phyloP scores from a whole-genome alignment of 2,888 invertebrate species.

The Copidosoma aretas region DNA sequence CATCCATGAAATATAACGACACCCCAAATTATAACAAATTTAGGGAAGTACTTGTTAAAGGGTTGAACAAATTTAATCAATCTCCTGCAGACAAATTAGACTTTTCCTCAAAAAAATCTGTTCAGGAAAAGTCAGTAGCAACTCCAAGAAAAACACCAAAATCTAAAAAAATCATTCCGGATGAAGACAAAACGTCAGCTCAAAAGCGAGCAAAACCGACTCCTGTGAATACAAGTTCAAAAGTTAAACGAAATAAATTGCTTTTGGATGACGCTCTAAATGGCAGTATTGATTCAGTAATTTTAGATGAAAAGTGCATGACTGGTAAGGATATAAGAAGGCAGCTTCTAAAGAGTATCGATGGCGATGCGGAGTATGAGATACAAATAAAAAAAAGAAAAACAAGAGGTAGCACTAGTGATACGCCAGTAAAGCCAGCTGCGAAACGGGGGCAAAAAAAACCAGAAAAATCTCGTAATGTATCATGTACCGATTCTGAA shows the following conservation, averaged over 20 bases:
- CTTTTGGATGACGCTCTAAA: slow-evolving; percentile 42
- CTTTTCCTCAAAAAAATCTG: slow-evolving; percentile 56
- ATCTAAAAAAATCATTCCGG: slow-evolving; percentile 29
- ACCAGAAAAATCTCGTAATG: slow-evolving; percentile 23
- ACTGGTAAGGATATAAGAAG: slow-evolving; percentile 49
- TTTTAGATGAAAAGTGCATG: slow-evolving; percentile 54
- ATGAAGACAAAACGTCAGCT: slow-evolving; percentile 12
- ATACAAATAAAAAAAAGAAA: slow-evolving; percentile 54
- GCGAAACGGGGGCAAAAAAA: slow-evolving; percentile 41
- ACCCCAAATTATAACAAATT: slow-evolving; percentile 78
- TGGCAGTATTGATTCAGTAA: slow-evolving; percentile 52
- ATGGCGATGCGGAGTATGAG: slow-evolving; percentile 56
- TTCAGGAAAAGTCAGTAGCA: slow-evolving; percentile 1
- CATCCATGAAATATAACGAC: slow-evolving; percentile 73
- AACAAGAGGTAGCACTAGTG: slow-evolving; percentile 26
- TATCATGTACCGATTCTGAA: slow-evolving; percentile 48
- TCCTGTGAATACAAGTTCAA: slow-evolving; percentile 34
- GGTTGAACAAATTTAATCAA: slow-evolving; percentile 70
- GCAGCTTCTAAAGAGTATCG: slow-evolving; percentile 49
- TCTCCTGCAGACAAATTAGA: slow-evolving; percentile 68
- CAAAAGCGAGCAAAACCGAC: slow-evolving; percentile 21
- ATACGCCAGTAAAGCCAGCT: slow-evolving; percentile 30
- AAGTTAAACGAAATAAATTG: slow-evolving; percentile 24
- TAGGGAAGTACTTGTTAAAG: slow-evolving; percentile 70
- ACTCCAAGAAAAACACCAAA: slow-evolving; percentile 41